phyloP scores from a whole-genome alignment of 2,113 vertebrate genomes.

The Pomatostomus ruficeps region DNA sequence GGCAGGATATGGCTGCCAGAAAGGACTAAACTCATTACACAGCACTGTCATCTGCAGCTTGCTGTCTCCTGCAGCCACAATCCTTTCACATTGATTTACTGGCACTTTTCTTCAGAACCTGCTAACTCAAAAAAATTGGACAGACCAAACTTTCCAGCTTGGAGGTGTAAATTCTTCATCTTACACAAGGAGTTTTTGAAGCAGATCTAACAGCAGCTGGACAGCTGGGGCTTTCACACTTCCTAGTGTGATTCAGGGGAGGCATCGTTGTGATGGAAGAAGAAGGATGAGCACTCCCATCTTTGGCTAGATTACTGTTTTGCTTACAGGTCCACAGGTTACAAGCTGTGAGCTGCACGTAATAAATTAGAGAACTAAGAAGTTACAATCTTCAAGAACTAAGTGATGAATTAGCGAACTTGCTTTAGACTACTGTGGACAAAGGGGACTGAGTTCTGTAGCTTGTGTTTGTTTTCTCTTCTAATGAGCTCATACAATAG shows the following conservation, averaged over 20 bases:
- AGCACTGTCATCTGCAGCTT: not conserved
- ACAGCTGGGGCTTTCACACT: not conserved
- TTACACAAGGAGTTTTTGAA: not conserved
- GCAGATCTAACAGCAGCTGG: not conserved
- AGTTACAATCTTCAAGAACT: not conserved
- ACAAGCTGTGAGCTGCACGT: not conserved
- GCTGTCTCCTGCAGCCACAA: not conserved
- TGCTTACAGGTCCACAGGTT: not conserved
- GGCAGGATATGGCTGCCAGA: not conserved
- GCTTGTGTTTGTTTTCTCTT: not conserved
- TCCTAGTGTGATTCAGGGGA: not conserved
- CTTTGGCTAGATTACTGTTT: not conserved
- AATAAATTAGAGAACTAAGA: not conserved
- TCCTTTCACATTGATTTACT: not conserved
- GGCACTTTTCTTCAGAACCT: not conserved
- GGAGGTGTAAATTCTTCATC: not conserved
- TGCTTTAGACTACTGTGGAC: not conserved
- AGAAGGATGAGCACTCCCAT: not conserved
- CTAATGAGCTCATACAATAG: not conserved
- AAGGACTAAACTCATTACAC: not conserved
- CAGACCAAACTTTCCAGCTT: not conserved
- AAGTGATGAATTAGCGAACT: not conserved
- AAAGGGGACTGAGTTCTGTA: not conserved
- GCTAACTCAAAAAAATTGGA: not conserved
- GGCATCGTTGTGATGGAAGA: rapidly evolving